phyloP scores from a whole-genome alignment of 2,797 vertebrate genomes.

The Selene dorsalis region DNA sequence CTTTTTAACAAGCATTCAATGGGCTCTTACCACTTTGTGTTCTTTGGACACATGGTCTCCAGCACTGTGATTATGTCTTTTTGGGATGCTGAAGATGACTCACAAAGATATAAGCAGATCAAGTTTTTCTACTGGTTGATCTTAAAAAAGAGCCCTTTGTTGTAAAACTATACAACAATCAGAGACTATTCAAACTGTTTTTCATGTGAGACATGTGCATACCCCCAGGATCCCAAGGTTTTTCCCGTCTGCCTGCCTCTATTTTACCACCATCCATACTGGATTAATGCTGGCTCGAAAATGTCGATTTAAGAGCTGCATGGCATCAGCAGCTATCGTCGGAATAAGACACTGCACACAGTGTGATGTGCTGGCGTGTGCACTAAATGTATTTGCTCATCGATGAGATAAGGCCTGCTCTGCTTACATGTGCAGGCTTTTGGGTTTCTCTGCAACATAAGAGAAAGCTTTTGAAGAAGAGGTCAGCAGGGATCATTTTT shows the following conservation, averaged over 20 bases:
- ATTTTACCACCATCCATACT: conserved; percentile 19
- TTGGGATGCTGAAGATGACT: background rate
- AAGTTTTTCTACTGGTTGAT: conserved; percentile 4
- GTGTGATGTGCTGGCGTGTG: conserved; percentile 9
- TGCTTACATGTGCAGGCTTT: background rate
- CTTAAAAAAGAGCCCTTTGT: background rate
- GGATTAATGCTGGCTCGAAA: conserved; percentile 10
- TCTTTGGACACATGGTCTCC: background rate
- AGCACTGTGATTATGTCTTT: background rate
- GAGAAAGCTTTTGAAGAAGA: background rate
- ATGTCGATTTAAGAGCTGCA: conserved; percentile 48
- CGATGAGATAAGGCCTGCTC: conserved; percentile 43
- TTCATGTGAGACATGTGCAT: background rate
- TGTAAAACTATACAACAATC: conserved; percentile 28
- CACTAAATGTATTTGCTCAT: conserved; percentile 17
- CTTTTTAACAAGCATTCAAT: background rate
- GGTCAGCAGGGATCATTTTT: background rate
- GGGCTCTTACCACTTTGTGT: background rate
- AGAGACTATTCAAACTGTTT: conserved; percentile 3
- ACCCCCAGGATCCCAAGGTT: background rate
- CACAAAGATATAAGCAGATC: background rate
- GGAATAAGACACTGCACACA: conserved; percentile 5
- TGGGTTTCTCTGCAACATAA: background rate
- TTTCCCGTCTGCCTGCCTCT: background rate
- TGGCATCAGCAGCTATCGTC: conserved; percentile 23